A percentile compares a stretch with the other conserved stretches of the same genome.
Conservation (phyloP, 1,140 invertebrate genomes). For the Plodia interpunctella region DNA sequence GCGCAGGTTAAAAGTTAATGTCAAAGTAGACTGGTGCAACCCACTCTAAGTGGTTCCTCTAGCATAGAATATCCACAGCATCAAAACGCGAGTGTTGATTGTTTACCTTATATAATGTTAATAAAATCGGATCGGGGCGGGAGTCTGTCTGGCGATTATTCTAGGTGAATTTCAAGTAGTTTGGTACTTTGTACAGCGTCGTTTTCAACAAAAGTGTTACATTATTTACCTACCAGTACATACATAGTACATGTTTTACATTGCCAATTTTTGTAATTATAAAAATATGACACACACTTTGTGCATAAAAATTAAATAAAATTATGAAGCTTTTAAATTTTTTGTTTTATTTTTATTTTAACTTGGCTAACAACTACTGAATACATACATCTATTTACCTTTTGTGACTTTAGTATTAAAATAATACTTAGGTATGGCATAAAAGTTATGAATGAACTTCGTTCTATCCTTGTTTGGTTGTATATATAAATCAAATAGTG, state of each 20-base stretch:
- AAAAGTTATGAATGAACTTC: no score
- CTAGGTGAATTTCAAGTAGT: not conserved
- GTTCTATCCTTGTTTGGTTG: not conserved
- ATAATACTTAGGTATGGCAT: not conserved
- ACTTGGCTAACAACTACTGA: not conserved
- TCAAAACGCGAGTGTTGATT: no score
- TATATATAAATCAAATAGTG: not conserved
- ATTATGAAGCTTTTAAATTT: conserved; percentile 26
- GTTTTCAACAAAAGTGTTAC: conserved; percentile 51
- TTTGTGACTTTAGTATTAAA: no score
- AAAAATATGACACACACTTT: conserved; percentile 28
- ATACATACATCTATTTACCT: no score
- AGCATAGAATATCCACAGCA: not conserved
- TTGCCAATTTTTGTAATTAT: conserved; percentile 33
- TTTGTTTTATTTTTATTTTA: conserved; percentile 10
- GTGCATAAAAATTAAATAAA: conserved; percentile 47
- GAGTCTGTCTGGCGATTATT: not conserved
- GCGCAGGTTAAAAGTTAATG: no score
- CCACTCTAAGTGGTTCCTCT: not conserved
- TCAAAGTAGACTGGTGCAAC: no score
- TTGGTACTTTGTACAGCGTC: conserved; percentile 33
- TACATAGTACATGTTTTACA: conserved; percentile 16
- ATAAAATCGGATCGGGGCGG: no score
- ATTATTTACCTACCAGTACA: conserved; percentile 26
- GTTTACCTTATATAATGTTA: no score